phyloP scores from a whole-genome alignment of 2,888 invertebrate species.

The Criorhina ranunculi region DNA sequence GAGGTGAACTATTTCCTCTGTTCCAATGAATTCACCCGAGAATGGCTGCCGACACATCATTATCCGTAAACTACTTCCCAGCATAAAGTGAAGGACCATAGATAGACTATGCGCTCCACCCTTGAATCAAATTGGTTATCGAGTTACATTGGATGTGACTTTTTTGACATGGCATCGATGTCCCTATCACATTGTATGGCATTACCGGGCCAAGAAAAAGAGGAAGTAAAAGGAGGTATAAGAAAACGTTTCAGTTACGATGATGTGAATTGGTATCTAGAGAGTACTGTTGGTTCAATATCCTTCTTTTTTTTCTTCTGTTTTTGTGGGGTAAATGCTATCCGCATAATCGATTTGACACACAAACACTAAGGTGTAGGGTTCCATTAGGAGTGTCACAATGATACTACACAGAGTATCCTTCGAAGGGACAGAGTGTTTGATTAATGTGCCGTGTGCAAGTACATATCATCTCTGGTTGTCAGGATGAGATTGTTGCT shows the following conservation, averaged over 20 bases:
- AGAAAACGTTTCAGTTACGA: constrained; percentile 29
- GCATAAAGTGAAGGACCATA: constrained; percentile 36
- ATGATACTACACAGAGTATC: constrained; percentile 27
- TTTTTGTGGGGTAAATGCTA: constrained; percentile 25
- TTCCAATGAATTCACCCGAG: constrained; percentile 46
- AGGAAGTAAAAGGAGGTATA: constrained; percentile 6
- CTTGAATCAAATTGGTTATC: constrained; percentile 54
- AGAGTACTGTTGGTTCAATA: constrained; percentile 24
- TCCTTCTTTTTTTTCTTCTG: not conserved
- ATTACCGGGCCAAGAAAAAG: constrained; percentile 9
- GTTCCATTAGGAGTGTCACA: constrained; percentile 38
- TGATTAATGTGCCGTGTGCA: constrained; percentile 46
- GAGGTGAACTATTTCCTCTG: constrained; percentile 49
- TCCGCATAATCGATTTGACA: constrained; percentile 65
- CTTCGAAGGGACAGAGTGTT: constrained; percentile 28
- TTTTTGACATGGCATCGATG: constrained; percentile 58
- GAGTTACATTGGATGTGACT: constrained; percentile 58
- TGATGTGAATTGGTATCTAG: constrained; percentile 48
- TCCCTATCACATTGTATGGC: constrained; percentile 16
- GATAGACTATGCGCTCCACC: not conserved
- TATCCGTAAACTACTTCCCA: constrained; percentile 66
- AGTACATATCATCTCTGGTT: constrained; percentile 34
- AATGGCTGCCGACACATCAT: constrained; percentile 69
- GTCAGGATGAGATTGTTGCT: constrained; percentile 36
- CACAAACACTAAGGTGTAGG: constrained; percentile 31